Evolutionary conservation across 2,797 vertebrate genomes (phyloP).

Genomic region (Ctenopoma kingsleyae): DNA sequence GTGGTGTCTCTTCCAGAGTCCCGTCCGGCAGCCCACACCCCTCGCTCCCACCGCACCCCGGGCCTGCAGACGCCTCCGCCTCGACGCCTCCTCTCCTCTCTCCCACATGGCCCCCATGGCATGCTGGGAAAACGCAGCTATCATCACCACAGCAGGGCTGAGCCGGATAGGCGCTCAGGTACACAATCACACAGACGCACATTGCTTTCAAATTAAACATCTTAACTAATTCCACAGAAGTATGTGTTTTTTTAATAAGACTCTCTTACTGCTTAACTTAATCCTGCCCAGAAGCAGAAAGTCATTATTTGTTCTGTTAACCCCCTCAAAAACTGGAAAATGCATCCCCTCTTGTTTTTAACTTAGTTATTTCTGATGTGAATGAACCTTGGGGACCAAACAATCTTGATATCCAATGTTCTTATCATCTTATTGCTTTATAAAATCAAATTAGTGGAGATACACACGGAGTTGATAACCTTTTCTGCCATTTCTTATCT

Average conservation of each 20-base stretch:
- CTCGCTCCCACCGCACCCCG: conserved; percentile 90
- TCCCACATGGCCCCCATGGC: conserved; percentile 91
- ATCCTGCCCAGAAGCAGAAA: conserved; percentile 43
- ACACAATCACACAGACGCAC: conserved; percentile 18
- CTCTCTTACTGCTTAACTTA: conserved; percentile 28
- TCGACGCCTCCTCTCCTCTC: conserved; percentile 90
- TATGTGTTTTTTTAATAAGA: conserved; percentile 18
- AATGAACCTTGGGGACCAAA: conserved; percentile 48
- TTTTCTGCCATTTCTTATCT: conserved; percentile 70
- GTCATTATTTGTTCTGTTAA: conserved; percentile 37
- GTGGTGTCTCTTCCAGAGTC: conserved; percentile 88
- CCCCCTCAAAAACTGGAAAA: conserved; percentile 38
- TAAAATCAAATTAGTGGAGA: conserved; percentile 58
- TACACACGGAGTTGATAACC: conserved; percentile 59
- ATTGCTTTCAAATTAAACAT: background rate
- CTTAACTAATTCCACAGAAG: conserved; percentile 10
- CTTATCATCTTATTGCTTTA: conserved; percentile 53
- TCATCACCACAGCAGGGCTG: conserved; percentile 94
- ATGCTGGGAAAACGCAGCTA: conserved; percentile 97
- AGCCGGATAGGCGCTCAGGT: conserved; percentile 85
- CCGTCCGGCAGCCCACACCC: conserved; percentile 89
- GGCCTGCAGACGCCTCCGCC: conserved; percentile 91
- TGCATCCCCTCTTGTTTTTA: conserved; percentile 40
- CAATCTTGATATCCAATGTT: conserved; percentile 52
- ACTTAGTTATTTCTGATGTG: conserved; percentile 43